Evolutionary conservation across 30 jellyfish, hydroid and myxozoan species (phyloP).

Genomic region (Hydra vulgaris): DNA sequence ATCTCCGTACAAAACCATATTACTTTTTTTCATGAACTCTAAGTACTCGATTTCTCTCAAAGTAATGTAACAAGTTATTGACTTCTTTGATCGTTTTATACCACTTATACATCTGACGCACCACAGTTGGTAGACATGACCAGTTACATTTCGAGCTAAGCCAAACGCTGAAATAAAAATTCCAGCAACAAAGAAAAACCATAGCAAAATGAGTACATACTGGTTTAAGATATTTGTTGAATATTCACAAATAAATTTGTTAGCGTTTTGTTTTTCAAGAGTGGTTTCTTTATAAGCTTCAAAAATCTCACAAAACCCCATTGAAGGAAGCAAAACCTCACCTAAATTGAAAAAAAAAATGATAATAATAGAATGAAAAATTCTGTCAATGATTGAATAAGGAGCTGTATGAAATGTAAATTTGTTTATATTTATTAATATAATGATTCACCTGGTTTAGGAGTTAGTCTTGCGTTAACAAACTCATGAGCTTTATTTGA

Average conservation of each 20-base stretch:
- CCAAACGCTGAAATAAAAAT: constrained; percentile 22
- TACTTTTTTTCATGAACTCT: constrained; percentile 25
- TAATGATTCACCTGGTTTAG: constrained; percentile 19
- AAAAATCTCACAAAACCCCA: constrained; percentile 28
- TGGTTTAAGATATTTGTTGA: constrained; percentile 32
- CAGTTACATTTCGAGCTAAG: background rate
- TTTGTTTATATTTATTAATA: background rate
- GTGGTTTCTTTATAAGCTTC: constrained; percentile 21
- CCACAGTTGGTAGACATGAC: constrained; percentile 16
- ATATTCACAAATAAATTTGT: constrained; percentile 24
- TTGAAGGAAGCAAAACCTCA: constrained; percentile 21
- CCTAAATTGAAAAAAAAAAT: constrained; percentile 7
- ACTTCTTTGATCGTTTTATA: constrained; percentile 5
- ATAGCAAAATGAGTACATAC: constrained; percentile 22
- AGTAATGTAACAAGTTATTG: constrained; percentile 15
- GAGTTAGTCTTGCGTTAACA: background rate
- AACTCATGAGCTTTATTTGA: constrained; percentile 11
- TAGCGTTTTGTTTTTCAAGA: background rate
- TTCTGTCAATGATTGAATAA: background rate
- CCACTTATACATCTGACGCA: constrained; percentile 11
- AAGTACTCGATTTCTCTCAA: constrained; percentile 29
- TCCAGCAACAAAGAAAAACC: constrained; percentile 29
- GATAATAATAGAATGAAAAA: background rate
- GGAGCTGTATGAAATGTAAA: background rate
- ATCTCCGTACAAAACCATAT: constrained; percentile 35